Percentiles rank a stretch among this genome's conserved stretches.
phyloP scores from a whole-genome alignment of 2,888 invertebrate species.

The Cryptocephalus primarius region DNA sequence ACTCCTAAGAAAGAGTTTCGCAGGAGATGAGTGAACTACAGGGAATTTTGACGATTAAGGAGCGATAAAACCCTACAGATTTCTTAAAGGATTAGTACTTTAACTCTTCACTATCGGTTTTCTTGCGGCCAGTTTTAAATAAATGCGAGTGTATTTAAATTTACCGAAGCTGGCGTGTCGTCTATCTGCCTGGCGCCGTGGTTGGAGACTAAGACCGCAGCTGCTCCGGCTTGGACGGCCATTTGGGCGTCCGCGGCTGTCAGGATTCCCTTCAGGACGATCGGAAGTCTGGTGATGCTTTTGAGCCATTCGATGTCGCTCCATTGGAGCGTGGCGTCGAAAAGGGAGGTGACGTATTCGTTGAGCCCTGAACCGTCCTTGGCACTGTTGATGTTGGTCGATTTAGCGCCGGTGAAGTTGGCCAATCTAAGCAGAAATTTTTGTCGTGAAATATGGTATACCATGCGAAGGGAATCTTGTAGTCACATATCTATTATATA shows the following conservation, averaged over 20 bases:
- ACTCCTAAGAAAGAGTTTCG: no score
- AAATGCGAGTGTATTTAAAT: constrained; percentile 6
- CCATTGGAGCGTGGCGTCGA: constrained; percentile 78
- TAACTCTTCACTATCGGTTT: no score
- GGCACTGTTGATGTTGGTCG: constrained; percentile 35
- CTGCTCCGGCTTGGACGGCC: constrained; percentile 62
- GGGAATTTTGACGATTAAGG: no score
- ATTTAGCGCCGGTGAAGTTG: constrained; percentile 58
- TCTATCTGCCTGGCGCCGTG: constrained; percentile 89
- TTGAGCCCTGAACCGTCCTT: constrained; percentile 61
- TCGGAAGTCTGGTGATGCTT: constrained; percentile 64
- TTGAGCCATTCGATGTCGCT: constrained; percentile 78
- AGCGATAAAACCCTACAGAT: no score
- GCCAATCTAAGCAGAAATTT: constrained; percentile 48
- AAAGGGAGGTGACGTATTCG: constrained; percentile 64
- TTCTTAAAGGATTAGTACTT: no score
- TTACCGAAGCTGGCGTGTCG: constrained; percentile 70
- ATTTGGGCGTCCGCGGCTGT: constrained; percentile 75
- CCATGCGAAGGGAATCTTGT: no score
- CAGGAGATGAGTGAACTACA: no score
- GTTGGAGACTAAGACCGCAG: constrained; percentile 82
- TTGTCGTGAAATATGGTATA: no score
- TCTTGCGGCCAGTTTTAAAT: no score
- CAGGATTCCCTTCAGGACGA: constrained; percentile 78
- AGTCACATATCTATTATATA: no score